phyloP scores from a whole-genome alignment of 2,888 invertebrate genomes.

The Nephrotoma flavescens region DNA sequence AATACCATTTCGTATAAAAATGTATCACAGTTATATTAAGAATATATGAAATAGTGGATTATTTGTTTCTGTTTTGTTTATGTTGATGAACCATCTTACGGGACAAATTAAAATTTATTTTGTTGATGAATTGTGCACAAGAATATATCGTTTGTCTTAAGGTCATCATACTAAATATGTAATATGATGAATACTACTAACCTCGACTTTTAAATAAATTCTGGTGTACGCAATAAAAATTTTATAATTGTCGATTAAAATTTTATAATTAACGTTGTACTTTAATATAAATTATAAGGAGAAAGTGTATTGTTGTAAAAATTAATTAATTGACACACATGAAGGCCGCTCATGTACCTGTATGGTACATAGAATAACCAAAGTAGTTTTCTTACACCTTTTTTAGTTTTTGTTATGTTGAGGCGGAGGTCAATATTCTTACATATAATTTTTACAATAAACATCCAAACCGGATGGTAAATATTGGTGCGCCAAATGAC shows the following conservation, averaged over 20 bases:
- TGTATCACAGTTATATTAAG: not conserved
- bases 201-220: not conserved
- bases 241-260: not conserved
- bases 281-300: not conserved
- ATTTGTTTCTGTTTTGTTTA: not conserved
- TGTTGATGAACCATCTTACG: not conserved
- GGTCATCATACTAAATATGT: not conserved
- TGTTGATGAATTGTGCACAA: not conserved
- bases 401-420: not conserved
- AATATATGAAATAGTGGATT: not conserved
- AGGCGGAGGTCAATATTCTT: not conserved
- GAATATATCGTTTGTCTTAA: not conserved
- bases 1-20: not conserved
- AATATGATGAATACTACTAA: not conserved
- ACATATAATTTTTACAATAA: not conserved
- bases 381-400: not conserved
- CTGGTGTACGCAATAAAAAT: not conserved
- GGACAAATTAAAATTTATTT: not conserved
- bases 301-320: not conserved
- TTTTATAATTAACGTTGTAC: not conserved
- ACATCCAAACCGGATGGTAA: not conserved
- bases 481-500: not conserved
- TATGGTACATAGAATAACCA: not conserved
- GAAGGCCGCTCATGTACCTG: not conserved
- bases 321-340: not conserved